Base-by-base conservation (phyloP, 2,888 invertebrate species). In the Yponomeuta evonymella region DNA sequence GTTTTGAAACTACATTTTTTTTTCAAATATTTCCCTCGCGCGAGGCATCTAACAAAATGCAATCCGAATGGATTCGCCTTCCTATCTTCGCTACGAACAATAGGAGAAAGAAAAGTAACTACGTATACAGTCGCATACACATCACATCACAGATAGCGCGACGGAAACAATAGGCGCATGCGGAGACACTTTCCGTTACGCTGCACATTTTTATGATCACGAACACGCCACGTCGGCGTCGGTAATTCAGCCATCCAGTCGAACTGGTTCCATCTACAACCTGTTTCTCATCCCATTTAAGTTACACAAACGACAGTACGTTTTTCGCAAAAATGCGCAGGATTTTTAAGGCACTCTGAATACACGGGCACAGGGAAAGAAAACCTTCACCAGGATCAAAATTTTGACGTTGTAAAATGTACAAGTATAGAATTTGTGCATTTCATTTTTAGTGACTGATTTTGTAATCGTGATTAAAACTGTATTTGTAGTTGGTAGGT, bases 201-300 rank as follows among this genome's bases (percentile, higher is more conserved):
- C 84, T 87, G 86, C 86, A 88, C 87, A 87, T 87, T 88, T 86
- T 86, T 71, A 71, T 65, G 70, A 72, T 72, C 69, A 85, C 82
- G 84, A 84, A 77, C 77, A 73, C 62, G 71, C 66, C 58, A 70
- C 58, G 64, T 72, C 70, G 70, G 67, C 72, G 70, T 70, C 64
- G 64, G 68, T 70, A 70, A 70, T 72, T 72, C 70, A 66, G 69
- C 48, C 63, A 48, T 36, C 23, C 15, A 48, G 48, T 65, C n/a
- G 67, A 33, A 11, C 33, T 15, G 12, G 51, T 15, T 58, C 51
- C 51, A 30, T 1, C 48, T 29, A 9, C 48, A 15, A 30, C 30
- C 67, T 67, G 33, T 67, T 67, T n/a, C 43, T 30, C 65, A 30
- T 65, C 29, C 30, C 11, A 65, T 43, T 43, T 43, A 43, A 43